Percentiles rank a stretch among this genome's conserved stretches.
Conservation (phyloP, 2,797 vertebrate genomes). For the Tenualosa thibaudeaui region DNA sequence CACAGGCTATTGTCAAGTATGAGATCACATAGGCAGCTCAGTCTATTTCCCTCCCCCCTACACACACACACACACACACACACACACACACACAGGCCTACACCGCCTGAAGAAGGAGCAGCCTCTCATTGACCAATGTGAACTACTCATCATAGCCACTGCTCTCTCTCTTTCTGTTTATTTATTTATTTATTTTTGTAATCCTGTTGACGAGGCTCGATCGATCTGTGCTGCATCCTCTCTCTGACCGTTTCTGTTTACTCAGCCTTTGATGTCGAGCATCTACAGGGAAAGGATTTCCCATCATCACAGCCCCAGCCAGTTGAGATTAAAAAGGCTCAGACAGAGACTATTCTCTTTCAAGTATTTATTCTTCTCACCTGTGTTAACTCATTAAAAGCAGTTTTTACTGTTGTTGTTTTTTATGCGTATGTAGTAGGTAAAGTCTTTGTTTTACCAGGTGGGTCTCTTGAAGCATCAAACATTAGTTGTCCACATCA, state of each 20-base stretch:
- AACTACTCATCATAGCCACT: too few species aligned
- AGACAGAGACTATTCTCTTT: not conserved
- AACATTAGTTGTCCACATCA: not conserved
- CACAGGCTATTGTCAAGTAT: not conserved
- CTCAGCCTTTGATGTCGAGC: conserved; percentile 16
- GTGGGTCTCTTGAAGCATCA: not conserved
- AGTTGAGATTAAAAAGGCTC: not conserved
- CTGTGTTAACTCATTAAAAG: not conserved
- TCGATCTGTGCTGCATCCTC: not conserved
- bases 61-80: conserved; percentile 6
- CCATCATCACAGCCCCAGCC: not conserved
- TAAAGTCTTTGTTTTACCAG: not conserved
- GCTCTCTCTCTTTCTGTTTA: too few species aligned
- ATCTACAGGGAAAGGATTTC: not conserved
- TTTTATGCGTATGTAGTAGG: not conserved
- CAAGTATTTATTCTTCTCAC: not conserved
- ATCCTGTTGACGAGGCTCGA: not conserved
- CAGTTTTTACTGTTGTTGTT: not conserved
- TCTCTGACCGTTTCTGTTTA: not conserved
- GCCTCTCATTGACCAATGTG: not conserved
- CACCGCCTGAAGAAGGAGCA: not conserved
- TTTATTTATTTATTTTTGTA: not conserved
- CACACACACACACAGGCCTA: not conserved
- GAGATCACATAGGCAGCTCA: not conserved
- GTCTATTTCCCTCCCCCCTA: not conserved